Evolutionary conservation across 2,113 vertebrate genomes (phyloP).

Genomic region (Pao palembangensis): DNA sequence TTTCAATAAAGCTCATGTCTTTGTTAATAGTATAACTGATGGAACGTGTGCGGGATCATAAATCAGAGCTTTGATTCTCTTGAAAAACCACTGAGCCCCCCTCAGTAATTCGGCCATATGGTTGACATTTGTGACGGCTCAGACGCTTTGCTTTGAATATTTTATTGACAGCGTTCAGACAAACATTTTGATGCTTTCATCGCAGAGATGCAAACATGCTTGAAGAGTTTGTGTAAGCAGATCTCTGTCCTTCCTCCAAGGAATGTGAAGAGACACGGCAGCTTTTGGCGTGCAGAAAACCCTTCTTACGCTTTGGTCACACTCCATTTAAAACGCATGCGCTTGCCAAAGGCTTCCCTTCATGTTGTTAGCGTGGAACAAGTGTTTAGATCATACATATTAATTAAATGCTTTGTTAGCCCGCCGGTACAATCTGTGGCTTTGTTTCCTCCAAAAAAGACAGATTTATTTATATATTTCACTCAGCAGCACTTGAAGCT

Average conservation of each 20-base stretch:
- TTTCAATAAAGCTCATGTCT: background rate
- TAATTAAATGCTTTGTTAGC: no score
- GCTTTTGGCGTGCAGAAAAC: constrained; percentile 27
- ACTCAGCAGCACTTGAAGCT: constrained; percentile 1
- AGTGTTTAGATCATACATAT: no score
- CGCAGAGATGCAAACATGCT: constrained; percentile 30
- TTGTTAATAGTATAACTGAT: background rate
- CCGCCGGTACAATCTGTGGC: background rate
- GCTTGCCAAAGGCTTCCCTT: no score
- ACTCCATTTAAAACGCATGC: no score
- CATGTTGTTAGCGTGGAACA: no score
- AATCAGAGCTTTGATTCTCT: background rate
- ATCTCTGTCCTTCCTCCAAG: constrained; percentile 38
- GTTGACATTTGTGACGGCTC: constrained; percentile 14
- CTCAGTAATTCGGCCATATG: constrained; percentile 24
- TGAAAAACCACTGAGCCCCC: constrained; percentile 14
- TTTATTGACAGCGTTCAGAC: constrained; percentile 17
- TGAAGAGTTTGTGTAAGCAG: constrained; percentile 46
- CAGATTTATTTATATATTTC: no score
- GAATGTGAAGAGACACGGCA: constrained; percentile 37
- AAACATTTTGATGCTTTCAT: constrained; percentile 40
- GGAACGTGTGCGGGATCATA: background rate
- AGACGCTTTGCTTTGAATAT: constrained; percentile 45
- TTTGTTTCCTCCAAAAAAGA: constrained; percentile 30
- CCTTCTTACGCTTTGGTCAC: constrained; percentile 22